These are phyloP conservation scores for Ciconia maguari DNA, from an alignment of 2,113 vertebrate species.

Conservation along the genomic window DNA sequence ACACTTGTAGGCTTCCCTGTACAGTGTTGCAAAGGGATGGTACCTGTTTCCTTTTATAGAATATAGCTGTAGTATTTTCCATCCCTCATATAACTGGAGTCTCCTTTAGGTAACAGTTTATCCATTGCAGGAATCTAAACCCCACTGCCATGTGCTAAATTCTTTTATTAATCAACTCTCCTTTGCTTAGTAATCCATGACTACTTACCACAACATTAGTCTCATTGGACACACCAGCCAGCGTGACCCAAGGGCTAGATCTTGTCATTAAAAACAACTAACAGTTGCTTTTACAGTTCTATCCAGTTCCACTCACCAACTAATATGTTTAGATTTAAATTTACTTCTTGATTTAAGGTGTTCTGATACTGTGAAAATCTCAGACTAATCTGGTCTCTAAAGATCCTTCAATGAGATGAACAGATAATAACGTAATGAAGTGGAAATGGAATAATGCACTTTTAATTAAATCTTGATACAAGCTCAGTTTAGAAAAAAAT, in stretches of 20 bases:
- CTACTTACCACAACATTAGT: not conserved
- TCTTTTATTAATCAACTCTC: not conserved
- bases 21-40: not conserved
- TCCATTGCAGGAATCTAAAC: not conserved
- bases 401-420: not conserved
- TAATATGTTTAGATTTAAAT: not conserved
- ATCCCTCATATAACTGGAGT: not conserved
- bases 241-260: not conserved
- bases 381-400: not conserved
- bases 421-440: not conserved
- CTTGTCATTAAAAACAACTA: not conserved
- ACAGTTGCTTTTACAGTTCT: not conserved
- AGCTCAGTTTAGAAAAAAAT: not conserved
- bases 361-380: not conserved
- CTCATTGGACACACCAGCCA: not conserved
- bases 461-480: slow-evolving; percentile 3
- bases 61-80: not conserved
- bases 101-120: not conserved
- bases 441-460: not conserved
- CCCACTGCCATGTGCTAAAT: not conserved
- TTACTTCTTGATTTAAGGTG: not conserved
- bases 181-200: not conserved
- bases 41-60: not conserved
- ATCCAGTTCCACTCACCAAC: not conserved
- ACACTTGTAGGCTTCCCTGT: not conserved